A percentile compares a stretch with the other conserved stretches of the same genome.
Evolutionary conservation across 2,113 vertebrate species (phyloP).

Genomic region (Megaptera novaeangliae): DNA sequence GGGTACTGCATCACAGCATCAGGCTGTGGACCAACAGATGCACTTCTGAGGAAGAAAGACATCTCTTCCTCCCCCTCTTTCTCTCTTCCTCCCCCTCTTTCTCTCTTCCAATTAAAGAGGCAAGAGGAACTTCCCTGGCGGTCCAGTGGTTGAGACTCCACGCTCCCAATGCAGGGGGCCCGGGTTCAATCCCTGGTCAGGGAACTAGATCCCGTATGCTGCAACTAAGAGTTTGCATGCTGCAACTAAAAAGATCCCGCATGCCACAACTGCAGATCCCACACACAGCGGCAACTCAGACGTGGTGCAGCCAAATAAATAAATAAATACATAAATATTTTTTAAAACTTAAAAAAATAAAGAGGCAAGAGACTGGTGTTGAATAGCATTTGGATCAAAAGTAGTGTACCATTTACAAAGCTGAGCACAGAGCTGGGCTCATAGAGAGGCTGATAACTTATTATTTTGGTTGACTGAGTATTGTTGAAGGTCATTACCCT

Average conservation of each 20-base stretch:
- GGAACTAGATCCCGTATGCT: too few species aligned
- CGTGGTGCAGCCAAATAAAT: too few species aligned
- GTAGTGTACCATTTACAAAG: neutral
- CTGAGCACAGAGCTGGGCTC: neutral
- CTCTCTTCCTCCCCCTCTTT: neutral
- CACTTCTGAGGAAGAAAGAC: neutral
- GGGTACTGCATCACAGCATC: neutral
- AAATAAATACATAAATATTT: too few species aligned
- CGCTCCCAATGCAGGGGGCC: too few species aligned
- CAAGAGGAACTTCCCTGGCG: too few species aligned
- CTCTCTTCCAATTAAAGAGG: neutral
- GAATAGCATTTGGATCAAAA: neutral
- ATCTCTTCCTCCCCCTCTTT: neutral
- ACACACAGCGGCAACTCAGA: too few species aligned
- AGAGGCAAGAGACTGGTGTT: neutral
- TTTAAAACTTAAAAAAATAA: too few species aligned
- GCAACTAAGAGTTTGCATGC: too few species aligned
- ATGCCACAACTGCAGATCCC: too few species aligned
- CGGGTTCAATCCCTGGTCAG: too few species aligned
- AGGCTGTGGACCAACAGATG: neutral
- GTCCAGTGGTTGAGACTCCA: too few species aligned
- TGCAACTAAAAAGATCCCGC: too few species aligned
- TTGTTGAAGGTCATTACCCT: neutral
- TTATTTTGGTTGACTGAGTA: neutral
- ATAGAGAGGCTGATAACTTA: neutral